Evolutionary conservation across 2,888 invertebrate genomes (phyloP).

Genomic region (Pristionchus maxplancki): DNA sequence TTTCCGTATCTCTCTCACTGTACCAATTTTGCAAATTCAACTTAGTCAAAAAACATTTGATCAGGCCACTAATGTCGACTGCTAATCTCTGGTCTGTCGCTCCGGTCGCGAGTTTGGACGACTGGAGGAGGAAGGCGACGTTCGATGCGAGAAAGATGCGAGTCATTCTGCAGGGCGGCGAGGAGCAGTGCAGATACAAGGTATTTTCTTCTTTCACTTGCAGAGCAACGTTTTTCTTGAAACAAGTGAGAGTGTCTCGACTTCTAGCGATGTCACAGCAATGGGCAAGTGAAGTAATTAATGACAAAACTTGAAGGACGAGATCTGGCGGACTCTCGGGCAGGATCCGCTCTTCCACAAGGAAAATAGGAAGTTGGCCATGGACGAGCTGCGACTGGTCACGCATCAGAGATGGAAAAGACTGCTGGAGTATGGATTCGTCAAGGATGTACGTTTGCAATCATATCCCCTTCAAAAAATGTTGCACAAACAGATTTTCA

Average conservation of each 20-base stretch:
- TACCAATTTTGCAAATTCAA: too few relatives aligned
- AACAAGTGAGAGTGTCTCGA: too few relatives aligned
- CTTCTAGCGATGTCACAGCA: too few relatives aligned
- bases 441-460: slow-evolving; percentile 73
- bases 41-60: too few relatives aligned
- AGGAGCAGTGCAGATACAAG: slow-evolving; percentile 86
- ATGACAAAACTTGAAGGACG: too few relatives aligned
- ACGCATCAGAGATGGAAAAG: slow-evolving; percentile 80
- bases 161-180: slow-evolving; percentile 87
- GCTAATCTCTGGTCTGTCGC: neutral
- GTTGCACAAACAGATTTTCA: too few relatives aligned
- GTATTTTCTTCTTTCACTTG: slow-evolving; percentile 79
- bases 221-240: neutral
- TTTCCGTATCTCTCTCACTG: too few relatives aligned
- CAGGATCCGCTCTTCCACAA: slow-evolving; percentile 85
- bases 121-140: slow-evolving; percentile 36
- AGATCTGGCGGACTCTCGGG: slow-evolving; percentile 87
- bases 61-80: too few relatives aligned
- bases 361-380: slow-evolving; percentile 82
- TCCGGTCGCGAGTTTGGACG: slow-evolving; percentile 38
- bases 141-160: slow-evolving; percentile 30
- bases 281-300: too few relatives aligned
- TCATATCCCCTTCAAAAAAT: too few relatives aligned
- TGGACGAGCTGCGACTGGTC: slow-evolving; percentile 81
- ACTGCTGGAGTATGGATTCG: slow-evolving; percentile 84